Percentiles rank a stretch among this genome's conserved stretches.
These are phyloP conservation scores for Enteromius unitaeniatus DNA, from an alignment of 2,797 vertebrate species.

Conservation along the genomic window DNA sequence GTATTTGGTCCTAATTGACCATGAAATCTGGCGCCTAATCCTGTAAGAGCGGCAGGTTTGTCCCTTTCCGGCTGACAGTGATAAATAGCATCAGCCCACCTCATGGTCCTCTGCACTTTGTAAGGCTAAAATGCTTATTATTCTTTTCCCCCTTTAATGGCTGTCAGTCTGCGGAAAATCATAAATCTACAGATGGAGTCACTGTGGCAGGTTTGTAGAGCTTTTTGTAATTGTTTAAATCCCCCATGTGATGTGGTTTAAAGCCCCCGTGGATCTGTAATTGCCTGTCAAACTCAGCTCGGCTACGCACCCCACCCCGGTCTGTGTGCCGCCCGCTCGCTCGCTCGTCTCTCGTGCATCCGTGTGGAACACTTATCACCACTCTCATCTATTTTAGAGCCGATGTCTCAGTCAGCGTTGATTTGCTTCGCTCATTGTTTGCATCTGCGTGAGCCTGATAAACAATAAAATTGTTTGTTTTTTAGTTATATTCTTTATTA, in stretches of 20 bases:
- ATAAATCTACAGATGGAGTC: constrained; percentile 66
- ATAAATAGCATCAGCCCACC: constrained; percentile 74
- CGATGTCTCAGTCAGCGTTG: constrained; percentile 60
- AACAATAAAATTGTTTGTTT: constrained; percentile 52
- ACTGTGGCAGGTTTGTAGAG: constrained; percentile 63
- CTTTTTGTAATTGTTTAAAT: constrained; percentile 62
- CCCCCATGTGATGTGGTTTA: constrained; percentile 67
- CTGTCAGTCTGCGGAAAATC: constrained; percentile 66
- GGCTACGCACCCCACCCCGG: constrained; percentile 57
- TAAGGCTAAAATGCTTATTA: constrained; percentile 70
- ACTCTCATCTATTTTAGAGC: constrained; percentile 64
- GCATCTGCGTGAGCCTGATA: constrained; percentile 47
- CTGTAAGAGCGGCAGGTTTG: constrained; percentile 69
- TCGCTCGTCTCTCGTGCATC: constrained; percentile 55
- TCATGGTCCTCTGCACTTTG: constrained; percentile 67
- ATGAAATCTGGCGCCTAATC: constrained; percentile 79
- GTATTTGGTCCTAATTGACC: constrained; percentile 82
- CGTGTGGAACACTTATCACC: constrained; percentile 65
- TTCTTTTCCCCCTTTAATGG: constrained; percentile 67
- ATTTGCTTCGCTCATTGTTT: constrained; percentile 52
- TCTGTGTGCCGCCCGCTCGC: constrained; percentile 41
- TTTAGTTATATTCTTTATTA: constrained; percentile 47
- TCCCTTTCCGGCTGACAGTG: constrained; percentile 72
- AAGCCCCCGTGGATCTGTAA: constrained; percentile 62
- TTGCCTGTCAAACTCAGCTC: constrained; percentile 67